Evolutionary conservation across 1,140 invertebrate species (phyloP).

Genomic region (Adelges cooleyi): DNA sequence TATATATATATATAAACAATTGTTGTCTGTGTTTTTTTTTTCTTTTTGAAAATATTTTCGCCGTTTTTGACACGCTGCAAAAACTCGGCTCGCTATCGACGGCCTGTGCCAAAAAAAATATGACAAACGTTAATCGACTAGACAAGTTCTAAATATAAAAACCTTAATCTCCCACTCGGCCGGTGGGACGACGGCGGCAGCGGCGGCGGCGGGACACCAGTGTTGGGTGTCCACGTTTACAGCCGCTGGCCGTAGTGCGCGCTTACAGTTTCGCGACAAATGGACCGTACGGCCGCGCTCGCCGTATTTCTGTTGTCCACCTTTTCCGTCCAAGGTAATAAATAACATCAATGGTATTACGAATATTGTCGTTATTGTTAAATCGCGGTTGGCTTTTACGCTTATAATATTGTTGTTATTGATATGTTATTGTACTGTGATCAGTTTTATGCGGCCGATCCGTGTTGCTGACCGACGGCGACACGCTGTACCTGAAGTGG

Average conservation of each 20-base stretch:
- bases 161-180: neutral
- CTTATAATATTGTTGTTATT: no score
- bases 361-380: neutral
- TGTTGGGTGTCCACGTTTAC: neutral
- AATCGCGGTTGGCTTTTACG: no score
- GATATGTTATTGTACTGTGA: no score
- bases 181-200: neutral
- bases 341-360: no score
- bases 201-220: neutral
- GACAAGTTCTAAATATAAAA: slow-evolving; percentile 11
- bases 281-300: neutral
- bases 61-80: no score
- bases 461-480: slow-evolving; percentile 22
- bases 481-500: slow-evolving; percentile 20
- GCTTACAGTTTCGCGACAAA: neutral
- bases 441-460: slow-evolving; percentile 13
- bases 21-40: no score
- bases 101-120: no score
- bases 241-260: neutral
- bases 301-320: neutral
- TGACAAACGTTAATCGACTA: no score
- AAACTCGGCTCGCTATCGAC: no score
- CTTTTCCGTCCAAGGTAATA: neutral
- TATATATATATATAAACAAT: no score
- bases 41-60: no score